A percentile compares a stretch with the other conserved stretches of the same genome.
Conservation (phyloP, 1,140 invertebrate genomes). For the Brachionus rubens region DNA sequence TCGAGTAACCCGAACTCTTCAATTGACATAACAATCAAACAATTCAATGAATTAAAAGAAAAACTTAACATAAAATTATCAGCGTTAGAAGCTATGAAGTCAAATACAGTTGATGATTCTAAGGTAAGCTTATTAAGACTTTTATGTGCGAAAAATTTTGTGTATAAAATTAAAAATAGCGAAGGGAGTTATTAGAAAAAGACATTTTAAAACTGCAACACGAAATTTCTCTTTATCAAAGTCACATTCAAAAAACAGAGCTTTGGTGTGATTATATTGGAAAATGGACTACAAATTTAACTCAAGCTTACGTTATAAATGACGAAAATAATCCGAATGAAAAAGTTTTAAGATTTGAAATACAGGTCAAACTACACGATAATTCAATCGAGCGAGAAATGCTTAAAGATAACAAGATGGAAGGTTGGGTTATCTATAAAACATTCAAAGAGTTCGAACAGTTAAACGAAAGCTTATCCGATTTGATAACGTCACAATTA, state of each 20-base stretch:
- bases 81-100: neutral
- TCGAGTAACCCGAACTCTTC: no score
- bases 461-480: slow-evolving; percentile 17
- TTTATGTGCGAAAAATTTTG: no score
- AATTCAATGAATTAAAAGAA: slow-evolving; percentile 8
- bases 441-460: slow-evolving; percentile 72
- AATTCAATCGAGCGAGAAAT: slow-evolving; percentile 50
- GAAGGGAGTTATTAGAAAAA: slow-evolving; percentile 66
- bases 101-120: slow-evolving; percentile 15
- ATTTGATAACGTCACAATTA: neutral
- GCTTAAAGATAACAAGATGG: slow-evolving; percentile 49
- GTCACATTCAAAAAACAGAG: slow-evolving; percentile 78
- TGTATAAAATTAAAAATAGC: no score
- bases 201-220: slow-evolving; percentile 75
- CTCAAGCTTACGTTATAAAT: slow-evolving; percentile 70
- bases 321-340: slow-evolving; percentile 53
- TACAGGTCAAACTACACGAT: slow-evolving; percentile 74
- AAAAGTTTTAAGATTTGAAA: slow-evolving; percentile 75
- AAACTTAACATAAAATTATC: slow-evolving; percentile 40
- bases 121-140: neutral
- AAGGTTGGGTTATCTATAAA: slow-evolving; percentile 74
- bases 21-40: neutral
- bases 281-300: slow-evolving; percentile 75
- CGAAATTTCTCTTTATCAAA: slow-evolving; percentile 74
- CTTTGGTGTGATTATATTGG: slow-evolving; percentile 82